phyloP scores from a whole-genome alignment of 1,140 invertebrate genomes.

The Sminthurinus signatus region DNA sequence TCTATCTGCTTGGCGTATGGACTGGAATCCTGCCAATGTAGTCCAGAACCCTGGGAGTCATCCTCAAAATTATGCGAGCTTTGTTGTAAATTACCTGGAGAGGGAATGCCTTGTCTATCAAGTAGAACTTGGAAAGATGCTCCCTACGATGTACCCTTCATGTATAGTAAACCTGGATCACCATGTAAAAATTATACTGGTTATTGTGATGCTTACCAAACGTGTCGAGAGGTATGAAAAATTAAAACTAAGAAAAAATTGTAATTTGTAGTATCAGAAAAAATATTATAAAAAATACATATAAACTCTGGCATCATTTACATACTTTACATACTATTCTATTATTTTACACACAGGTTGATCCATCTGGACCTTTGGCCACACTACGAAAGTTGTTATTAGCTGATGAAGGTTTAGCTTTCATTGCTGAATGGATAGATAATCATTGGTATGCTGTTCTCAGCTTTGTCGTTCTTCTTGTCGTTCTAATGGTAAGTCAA shows the following conservation, averaged over 20 bases:
- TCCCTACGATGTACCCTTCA: constrained; percentile 83
- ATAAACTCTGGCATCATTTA: constrained; percentile 8
- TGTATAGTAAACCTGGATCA: constrained; percentile 87
- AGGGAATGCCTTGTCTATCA: constrained; percentile 68
- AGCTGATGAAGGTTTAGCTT: constrained; percentile 80
- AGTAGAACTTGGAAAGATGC: constrained; percentile 83
- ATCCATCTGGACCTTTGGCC: constrained; percentile 88
- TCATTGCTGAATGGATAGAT: constrained; percentile 65
- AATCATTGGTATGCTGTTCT: constrained; percentile 41
- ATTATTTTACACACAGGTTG: constrained; percentile 50
- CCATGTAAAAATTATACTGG: constrained; percentile 98
- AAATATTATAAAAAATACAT: too few relatives aligned
- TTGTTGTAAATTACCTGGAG: constrained; percentile 79
- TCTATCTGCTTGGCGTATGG: constrained; percentile 89
- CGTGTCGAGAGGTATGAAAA: constrained; percentile 16
- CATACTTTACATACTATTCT: too few relatives aligned
- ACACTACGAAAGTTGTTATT: constrained; percentile 77
- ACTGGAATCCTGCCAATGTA: constrained; percentile 91
- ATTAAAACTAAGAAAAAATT: too few relatives aligned
- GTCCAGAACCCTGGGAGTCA: constrained; percentile 64
- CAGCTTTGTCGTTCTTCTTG: constrained; percentile 28
- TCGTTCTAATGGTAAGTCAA: constrained; percentile 35
- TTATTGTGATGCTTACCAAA: constrained; percentile 73
- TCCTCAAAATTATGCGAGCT: constrained; percentile 80
- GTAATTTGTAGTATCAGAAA: too few relatives aligned